Evolutionary conservation across 1,140 invertebrate species (phyloP), one percentile per base, ranked within the genome.

Genomic region (Melipona quadrifasciata): DNA sequence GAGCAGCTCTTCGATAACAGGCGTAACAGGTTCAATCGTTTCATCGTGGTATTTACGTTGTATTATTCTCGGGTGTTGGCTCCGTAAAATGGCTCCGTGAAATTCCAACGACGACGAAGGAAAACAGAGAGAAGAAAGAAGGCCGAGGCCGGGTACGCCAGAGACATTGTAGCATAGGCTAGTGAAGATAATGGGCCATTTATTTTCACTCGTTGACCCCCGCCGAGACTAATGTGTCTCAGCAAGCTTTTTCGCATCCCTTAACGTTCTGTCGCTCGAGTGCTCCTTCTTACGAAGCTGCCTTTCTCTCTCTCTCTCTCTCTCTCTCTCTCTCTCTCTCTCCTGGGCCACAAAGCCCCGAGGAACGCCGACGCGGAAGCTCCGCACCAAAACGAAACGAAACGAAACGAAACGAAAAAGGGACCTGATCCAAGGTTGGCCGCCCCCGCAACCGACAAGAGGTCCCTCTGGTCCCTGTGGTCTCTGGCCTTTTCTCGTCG

Each of bases 171-270:
- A 64, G 77, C 64, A 65, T 39, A 86, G 82, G 81, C 89, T 80
- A n/a, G 85, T 68, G 87, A 31, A 87, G 80, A 87, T 91, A 91
- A 91, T 91, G 90, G 91, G 70, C 91, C 91, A 91, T 91, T 91
- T 91, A 91, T 91, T 91, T 91, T 91, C 90, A 91, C 91, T 91
- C 87, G 91, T 91, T 91, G 91, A 91, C 89, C 90, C 91, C 90
- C 91, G 80, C 84, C 85, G 87, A 91, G 90, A 91, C 91, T 91
- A 91, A 91, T 91, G 90, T 91, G 89, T 91, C 90, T 91, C 89
- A 87, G 90, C 84, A 82, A 87, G 85, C 89, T 91, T 91, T 90
- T 89, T 91, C 87, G 72, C 86, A 81, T 89, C 89, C 87, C 88
- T 87, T 86, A 83, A 83, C 85, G 86, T 87, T 86, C 81, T 82